A percentile compares a stretch with the other conserved stretches of the same genome.
Evolutionary conservation across 2,888 invertebrate genomes (phyloP).

Genomic region (Synanthedon vespiformis): DNA sequence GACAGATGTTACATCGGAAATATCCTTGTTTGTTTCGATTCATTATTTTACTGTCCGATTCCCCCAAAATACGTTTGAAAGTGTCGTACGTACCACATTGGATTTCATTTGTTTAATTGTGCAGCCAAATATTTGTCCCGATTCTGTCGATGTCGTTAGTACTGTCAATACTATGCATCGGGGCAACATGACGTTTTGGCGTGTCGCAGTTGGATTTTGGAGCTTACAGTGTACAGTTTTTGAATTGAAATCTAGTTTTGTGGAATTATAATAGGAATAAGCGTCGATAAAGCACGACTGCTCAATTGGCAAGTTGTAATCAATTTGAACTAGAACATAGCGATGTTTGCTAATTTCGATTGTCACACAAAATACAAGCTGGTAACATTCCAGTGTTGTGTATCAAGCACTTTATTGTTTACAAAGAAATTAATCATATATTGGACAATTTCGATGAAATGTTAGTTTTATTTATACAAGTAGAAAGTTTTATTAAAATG

Average conservation of each 20-base stretch:
- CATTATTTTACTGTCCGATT: slow-evolving; percentile 17
- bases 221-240: slow-evolving; percentile 15
- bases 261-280: slow-evolving; percentile 13
- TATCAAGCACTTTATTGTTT: not conserved
- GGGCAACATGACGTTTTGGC: slow-evolving; percentile 30
- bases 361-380: slow-evolving; percentile 16
- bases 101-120: slow-evolving; percentile 60
- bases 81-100: slow-evolving; percentile 26
- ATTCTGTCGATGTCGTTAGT: slow-evolving; percentile 51
- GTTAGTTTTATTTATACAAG: too few relatives aligned
- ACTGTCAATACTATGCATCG: slow-evolving; percentile 54
- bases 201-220: slow-evolving; percentile 16
- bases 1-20: not conserved
- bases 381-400: not conserved
- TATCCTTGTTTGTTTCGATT: slow-evolving; percentile 23
- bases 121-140: slow-evolving; percentile 52
- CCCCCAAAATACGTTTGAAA: slow-evolving; percentile 23
- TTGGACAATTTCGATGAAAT: too few relatives aligned
- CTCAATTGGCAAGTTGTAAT: slow-evolving; percentile 20
- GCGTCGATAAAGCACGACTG: slow-evolving; percentile 22
- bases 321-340: slow-evolving; percentile 27
- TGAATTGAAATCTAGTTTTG: slow-evolving; percentile 13
- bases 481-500: too few relatives aligned
- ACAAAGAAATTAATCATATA: too few relatives aligned
- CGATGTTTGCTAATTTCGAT: slow-evolving; percentile 33